These are phyloP conservation scores for Goniozus legneri DNA, from an alignment of 1,140 invertebrate species.

Conservation along the genomic window DNA sequence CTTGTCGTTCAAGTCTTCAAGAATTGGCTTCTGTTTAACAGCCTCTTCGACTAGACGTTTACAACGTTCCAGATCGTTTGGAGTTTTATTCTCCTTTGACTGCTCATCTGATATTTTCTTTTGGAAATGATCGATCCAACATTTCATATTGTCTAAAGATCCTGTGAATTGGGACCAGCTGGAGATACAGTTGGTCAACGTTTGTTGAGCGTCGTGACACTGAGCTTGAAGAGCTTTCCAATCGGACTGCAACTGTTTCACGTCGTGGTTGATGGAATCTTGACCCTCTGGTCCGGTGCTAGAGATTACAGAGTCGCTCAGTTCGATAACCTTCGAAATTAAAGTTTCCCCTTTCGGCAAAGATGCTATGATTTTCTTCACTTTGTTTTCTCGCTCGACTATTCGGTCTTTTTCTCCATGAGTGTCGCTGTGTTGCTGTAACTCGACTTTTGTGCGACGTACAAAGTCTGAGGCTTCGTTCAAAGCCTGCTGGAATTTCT, in stretches of 20 bases:
- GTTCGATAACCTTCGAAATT: conserved; percentile 69
- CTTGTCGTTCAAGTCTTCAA: conserved; percentile 82
- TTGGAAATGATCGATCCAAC: conserved; percentile 75
- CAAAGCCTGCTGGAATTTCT: conserved; percentile 78
- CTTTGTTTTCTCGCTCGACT: conserved; percentile 68
- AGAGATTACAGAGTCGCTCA: conserved; percentile 74
- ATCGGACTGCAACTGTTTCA: conserved; percentile 78
- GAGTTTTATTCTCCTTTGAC: conserved; percentile 74
- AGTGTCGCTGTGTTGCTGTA: conserved; percentile 80
- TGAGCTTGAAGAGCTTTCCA: conserved; percentile 84
- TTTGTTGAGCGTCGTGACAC: conserved; percentile 73
- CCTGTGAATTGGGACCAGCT: conserved; percentile 83
- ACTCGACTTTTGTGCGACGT: conserved; percentile 74
- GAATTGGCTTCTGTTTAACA: conserved; percentile 67
- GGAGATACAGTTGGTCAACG: conserved; percentile 75
- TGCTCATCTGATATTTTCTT: conserved; percentile 64
- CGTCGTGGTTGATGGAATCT: conserved; percentile 79
- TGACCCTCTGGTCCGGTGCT: conserved; percentile 84
- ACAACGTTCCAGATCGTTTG: conserved; percentile 74
- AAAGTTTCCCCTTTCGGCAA: conserved; percentile 69
- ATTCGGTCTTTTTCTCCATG: conserved; percentile 78
- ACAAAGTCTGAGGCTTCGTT: conserved; percentile 85
- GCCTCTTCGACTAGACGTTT: conserved; percentile 75
- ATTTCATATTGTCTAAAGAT: conserved; percentile 71
- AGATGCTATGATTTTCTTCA: conserved; percentile 65